A percentile compares a stretch with the other conserved stretches of the same genome.
These are phyloP conservation scores for Drosophila seguyi DNA, from an alignment of 1,140 invertebrate genomes.

Conservation along the genomic window DNA sequence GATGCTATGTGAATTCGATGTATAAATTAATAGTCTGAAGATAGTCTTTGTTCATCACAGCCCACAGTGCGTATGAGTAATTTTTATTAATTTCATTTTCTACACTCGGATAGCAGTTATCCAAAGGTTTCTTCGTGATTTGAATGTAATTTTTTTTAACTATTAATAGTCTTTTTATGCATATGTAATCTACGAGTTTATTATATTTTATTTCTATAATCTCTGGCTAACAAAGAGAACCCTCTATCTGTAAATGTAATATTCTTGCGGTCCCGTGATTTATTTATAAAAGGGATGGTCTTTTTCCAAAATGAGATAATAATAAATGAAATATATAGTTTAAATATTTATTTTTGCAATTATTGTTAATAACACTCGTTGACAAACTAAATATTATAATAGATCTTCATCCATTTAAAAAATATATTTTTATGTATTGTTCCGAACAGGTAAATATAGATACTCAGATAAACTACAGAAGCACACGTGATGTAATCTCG, in stretches of 20 bases:
- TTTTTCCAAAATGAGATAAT: background rate
- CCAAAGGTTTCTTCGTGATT: background rate
- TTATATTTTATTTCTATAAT: too few species aligned
- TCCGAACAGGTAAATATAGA: background rate
- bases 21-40: background rate
- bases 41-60: slow-evolving; percentile 6
- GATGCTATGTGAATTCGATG: slow-evolving; percentile 50
- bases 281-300: background rate
- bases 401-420: background rate
- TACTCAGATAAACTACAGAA: background rate
- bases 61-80: background rate
- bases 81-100: background rate
- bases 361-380: too few species aligned
- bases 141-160: background rate
- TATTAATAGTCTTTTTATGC: too few species aligned
- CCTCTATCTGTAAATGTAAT: background rate
- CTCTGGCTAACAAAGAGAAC: background rate
- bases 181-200: background rate
- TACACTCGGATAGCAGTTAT: background rate
- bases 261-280: background rate
- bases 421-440: background rate
- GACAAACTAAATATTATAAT: background rate
- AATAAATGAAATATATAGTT: too few species aligned
- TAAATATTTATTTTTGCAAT: too few species aligned
- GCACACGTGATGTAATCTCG: background rate